phyloP scores from a whole-genome alignment of 2,797 vertebrate species.

The Microcaecilia unicolor region DNA sequence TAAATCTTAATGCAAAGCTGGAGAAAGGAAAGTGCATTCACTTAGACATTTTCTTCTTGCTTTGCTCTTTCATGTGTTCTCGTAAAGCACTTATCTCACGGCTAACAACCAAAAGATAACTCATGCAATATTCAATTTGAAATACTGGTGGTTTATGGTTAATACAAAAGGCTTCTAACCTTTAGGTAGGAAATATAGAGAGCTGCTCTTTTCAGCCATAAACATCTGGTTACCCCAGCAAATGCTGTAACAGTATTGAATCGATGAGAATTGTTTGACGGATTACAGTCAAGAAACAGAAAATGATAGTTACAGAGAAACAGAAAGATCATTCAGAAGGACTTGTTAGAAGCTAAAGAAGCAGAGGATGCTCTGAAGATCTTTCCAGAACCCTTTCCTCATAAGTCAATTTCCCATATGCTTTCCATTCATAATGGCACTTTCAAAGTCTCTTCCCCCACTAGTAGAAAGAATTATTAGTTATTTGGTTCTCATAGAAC shows the following conservation, averaged over 20 bases:
- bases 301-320: slow-evolving; percentile 37
- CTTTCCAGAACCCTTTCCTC: not conserved
- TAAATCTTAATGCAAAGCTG: too few species aligned
- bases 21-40: not conserved
- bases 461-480: too few species aligned
- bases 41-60: not conserved
- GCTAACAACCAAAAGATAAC: slow-evolving; percentile 18
- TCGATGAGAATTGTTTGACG: slow-evolving; percentile 48
- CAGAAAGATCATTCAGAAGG: slow-evolving; percentile 27
- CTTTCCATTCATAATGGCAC: not conserved
- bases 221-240: slow-evolving; percentile 57
- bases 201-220: slow-evolving; percentile 48
- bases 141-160: slow-evolving; percentile 33
- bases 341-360: too few species aligned
- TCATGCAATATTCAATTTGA: slow-evolving; percentile 34
- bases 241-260: slow-evolving; percentile 56
- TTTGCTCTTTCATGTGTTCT: not conserved
- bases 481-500: too few species aligned
- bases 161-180: slow-evolving; percentile 48
- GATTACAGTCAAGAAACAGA: slow-evolving; percentile 40
- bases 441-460: not conserved
- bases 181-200: slow-evolving; percentile 40
- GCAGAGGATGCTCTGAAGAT: not conserved
- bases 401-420: too few species aligned
- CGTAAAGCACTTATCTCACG: not conserved